A percentile compares a stretch with the other conserved stretches of the same genome.
These are phyloP conservation scores for Carassius carassius DNA, from an alignment of 2,113 vertebrate species.

Conservation along the genomic window DNA sequence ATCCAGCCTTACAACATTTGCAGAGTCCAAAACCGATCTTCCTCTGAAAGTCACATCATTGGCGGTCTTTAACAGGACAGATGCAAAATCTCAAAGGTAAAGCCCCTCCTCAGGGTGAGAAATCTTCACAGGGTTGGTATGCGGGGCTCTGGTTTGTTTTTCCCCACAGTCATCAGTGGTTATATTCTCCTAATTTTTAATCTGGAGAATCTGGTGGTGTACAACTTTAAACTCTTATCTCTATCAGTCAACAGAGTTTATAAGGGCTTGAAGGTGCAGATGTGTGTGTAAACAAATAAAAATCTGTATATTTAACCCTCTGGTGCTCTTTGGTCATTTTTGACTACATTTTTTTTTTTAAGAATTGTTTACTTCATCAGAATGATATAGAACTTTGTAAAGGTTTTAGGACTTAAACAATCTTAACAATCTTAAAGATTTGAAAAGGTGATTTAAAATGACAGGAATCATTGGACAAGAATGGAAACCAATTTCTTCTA, in stretches of 20 bases:
- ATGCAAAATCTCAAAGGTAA: slow-evolving; percentile 43
- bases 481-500: no score
- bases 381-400: no score
- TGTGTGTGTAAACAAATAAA: background rate
- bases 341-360: no score
- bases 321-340: no score
- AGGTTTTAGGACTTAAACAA: background rate
- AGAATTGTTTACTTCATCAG: no score
- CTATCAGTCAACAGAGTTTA: background rate
- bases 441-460: background rate
- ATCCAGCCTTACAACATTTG: slow-evolving; percentile 24
- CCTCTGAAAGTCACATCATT: background rate
- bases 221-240: slow-evolving; percentile 50
- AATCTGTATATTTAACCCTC: no score
- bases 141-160: slow-evolving; percentile 61
- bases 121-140: slow-evolving; percentile 65
- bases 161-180: slow-evolving; percentile 71
- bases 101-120: slow-evolving; percentile 63
- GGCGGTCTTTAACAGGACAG: background rate
- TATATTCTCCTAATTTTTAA: slow-evolving; percentile 70
- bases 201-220: slow-evolving; percentile 64
- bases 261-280: background rate
- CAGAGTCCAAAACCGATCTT: background rate
- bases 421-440: no score
- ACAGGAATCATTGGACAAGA: no score